Evolutionary conservation across 1,140 invertebrate genomes (phyloP).

Genomic region (Chironomus striatipennis): DNA sequence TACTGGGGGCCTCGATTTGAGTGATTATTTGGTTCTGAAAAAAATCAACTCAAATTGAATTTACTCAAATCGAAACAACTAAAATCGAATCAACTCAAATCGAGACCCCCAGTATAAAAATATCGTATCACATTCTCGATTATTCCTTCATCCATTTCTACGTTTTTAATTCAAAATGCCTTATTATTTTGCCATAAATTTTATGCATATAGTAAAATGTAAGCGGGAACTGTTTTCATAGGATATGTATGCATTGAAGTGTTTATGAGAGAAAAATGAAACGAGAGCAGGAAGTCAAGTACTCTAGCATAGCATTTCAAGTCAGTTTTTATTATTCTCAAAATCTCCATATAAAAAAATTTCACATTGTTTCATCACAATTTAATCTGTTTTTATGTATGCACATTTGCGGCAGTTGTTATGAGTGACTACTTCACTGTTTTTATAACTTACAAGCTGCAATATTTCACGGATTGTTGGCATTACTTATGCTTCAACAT

Average conservation of each 20-base stretch:
- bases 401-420: neutral
- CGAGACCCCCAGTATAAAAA: too few relatives aligned
- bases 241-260: neutral
- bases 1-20: too few relatives aligned
- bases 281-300: neutral
- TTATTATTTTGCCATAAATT: neutral
- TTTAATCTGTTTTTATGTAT: slow-evolving; percentile 18
- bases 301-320: neutral
- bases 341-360: slow-evolving; percentile 18
- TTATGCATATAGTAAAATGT: neutral
- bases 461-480: slow-evolving; percentile 19
- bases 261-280: neutral
- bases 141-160: too few relatives aligned
- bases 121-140: too few relatives aligned
- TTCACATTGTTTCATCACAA: slow-evolving; percentile 23
- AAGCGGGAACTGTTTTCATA: neutral
- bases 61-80: too few relatives aligned
- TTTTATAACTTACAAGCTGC: neutral
- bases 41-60: too few relatives aligned
- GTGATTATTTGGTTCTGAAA: too few relatives aligned
- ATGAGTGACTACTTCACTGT: neutral
- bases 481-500: neutral
- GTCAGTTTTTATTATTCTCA: neutral
- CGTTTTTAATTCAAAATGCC: too few relatives aligned
- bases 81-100: too few relatives aligned